These are phyloP conservation scores for Dasypus novemcinctus DNA, from an alignment of 2,113 vertebrate genomes.

Conservation along the genomic window DNA sequence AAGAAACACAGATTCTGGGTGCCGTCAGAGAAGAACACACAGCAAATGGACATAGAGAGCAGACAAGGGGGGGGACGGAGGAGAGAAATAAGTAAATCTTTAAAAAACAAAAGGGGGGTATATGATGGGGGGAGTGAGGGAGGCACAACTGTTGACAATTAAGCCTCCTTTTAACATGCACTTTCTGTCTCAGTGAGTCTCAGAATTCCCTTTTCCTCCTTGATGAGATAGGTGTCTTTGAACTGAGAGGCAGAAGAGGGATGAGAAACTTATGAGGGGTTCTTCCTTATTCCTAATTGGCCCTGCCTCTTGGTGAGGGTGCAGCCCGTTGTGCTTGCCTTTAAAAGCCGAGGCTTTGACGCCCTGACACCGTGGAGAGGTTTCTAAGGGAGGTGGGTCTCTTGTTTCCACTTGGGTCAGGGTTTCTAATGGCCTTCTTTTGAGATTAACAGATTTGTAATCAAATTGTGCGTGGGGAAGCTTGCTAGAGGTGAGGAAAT, in stretches of 20 bases:
- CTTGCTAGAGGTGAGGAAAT: not conserved
- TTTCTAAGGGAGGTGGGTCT: rapidly evolving
- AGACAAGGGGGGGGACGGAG: too few species aligned
- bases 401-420: not conserved
- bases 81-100: too few species aligned
- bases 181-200: not conserved
- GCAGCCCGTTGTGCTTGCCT: not conserved
- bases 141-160: not conserved
- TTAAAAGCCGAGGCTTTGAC: not conserved
- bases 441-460: not conserved
- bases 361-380: rapidly evolving
- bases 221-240: not conserved
- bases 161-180: not conserved
- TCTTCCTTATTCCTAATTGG: not conserved
- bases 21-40: too few species aligned
- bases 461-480: rapidly evolving
- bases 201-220: not conserved
- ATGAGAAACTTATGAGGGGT: not conserved
- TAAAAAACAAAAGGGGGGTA: too few species aligned
- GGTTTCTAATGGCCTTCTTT: not conserved
- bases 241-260: rapidly evolving
- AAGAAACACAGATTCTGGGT: too few species aligned
- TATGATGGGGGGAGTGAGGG: rapidly evolving
- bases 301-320: not conserved
- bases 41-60: too few species aligned